Conservation (phyloP, 1,140 invertebrate species). For the Elysia chlorotica region DNA sequence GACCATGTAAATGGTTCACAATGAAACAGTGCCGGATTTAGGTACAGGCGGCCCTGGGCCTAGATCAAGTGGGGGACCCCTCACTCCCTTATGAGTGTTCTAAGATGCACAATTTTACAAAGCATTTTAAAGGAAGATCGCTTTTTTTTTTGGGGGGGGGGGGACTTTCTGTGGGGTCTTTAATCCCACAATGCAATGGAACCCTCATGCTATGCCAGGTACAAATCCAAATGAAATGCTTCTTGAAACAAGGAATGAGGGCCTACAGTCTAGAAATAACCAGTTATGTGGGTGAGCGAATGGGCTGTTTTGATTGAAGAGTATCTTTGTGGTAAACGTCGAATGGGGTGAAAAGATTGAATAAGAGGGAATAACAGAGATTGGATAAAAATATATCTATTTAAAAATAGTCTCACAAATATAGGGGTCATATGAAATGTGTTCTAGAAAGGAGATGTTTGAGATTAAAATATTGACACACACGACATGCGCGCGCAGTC, state of each 20-base stretch:
- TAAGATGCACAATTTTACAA: not conserved
- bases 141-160: not conserved
- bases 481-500: not conserved
- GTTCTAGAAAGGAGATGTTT: not conserved
- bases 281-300: too few relatives aligned
- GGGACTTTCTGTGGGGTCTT: not conserved
- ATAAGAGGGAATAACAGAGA: not conserved
- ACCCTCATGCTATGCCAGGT: too few relatives aligned
- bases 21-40: not conserved
- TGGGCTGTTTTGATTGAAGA: too few relatives aligned
- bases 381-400: not conserved
- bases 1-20: slow-evolving; percentile 21
- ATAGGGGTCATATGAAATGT: too few relatives aligned
- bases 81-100: too few relatives aligned
- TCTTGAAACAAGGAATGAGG: too few relatives aligned
- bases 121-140: not conserved
- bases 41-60: not conserved
- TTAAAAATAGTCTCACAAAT: too few relatives aligned
- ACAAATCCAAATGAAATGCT: too few relatives aligned
- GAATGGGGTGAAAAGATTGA: too few relatives aligned
- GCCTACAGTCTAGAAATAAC: too few relatives aligned
- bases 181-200: not conserved
- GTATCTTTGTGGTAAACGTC: too few relatives aligned
- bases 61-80: not conserved
- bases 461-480: not conserved